Base-by-base conservation (phyloP, 2,888 invertebrate species). In the Philonicus albiceps region DNA sequence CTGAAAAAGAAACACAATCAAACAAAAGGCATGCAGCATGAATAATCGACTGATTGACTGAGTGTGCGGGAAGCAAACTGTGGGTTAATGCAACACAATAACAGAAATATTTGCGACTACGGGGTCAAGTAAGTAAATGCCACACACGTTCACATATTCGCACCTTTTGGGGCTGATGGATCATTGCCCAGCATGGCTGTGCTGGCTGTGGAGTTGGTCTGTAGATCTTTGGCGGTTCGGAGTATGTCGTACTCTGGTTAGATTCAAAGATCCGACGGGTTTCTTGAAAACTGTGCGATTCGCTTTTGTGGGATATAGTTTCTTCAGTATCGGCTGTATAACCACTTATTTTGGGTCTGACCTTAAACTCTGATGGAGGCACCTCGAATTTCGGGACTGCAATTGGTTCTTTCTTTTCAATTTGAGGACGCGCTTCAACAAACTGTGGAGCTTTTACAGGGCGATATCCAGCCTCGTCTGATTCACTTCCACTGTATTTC, bases 321-420 rank as follows among this genome's bases (percentile, higher is more conserved):
- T 95, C 95, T 89, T 95, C 95, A 0, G 95, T 95, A 89, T 95
- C 95, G 1, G 95, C 95, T 91, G 95, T 94, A 89, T 95, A 95
- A 13, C 95, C 95, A 89, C 94, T 94, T 87, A 91, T 90, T 88
- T 91, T 92, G 19, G 86, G 86, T 53, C 80, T 85, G 90, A 89
- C 31, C 85, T 87, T 13, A 11, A 89, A 88, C 31, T 89, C 87
- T 34, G 75, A 88, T 87, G 92, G 90, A 49, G 93, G 92, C 13
- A 92, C 91, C 80, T 92, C 90, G 83, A 93, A 91, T 43, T 91
- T 90, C 2, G 92, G 93, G 0, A 94, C 94, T 1, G 94, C 93
- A 80, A 93, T 88, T 1, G 93, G 93, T 89, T 93, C 93, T 0
- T 93, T 93, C 87, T 94, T 94, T 22, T 93, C 93, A 0, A 94